A percentile compares a stretch with the other conserved stretches of the same genome.
Evolutionary conservation across 2,113 vertebrate genomes (phyloP).

Genomic region (Cyprinodon brontotheroides): DNA sequence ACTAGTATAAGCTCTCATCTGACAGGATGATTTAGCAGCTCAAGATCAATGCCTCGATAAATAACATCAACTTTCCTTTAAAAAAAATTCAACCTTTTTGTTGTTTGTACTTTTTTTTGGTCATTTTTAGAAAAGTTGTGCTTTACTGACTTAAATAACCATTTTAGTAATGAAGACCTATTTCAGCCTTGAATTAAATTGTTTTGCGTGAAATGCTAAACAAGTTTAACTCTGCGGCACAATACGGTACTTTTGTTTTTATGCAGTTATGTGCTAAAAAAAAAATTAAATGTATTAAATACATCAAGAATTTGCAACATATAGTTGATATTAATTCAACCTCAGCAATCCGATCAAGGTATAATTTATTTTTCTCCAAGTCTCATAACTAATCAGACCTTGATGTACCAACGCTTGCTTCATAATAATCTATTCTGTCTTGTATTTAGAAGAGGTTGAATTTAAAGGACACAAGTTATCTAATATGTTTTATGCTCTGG

Average conservation of each 20-base stretch:
- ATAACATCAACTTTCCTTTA: neutral
- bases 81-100: neutral
- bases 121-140: neutral
- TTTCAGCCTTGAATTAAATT: too few species aligned
- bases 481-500: slow-evolving; percentile 17
- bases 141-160: neutral
- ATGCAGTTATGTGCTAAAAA: too few species aligned
- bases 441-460: neutral
- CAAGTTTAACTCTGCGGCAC: too few species aligned
- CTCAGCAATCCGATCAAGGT: neutral
- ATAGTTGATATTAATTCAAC: neutral
- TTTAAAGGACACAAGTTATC: neutral
- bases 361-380: neutral
- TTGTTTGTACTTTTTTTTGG: neutral
- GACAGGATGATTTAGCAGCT: too few species aligned
- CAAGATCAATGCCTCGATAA: neutral
- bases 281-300: too few species aligned
- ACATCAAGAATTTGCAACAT: neutral
- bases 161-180: neutral
- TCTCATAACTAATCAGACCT: neutral
- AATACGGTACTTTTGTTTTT: too few species aligned
- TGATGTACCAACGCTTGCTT: neutral
- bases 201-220: too few species aligned
- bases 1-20: neutral
- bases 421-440: neutral